Percentiles rank a stretch among this genome's conserved stretches.
These are phyloP conservation scores for Numida meleagris DNA, from an alignment of 2,113 vertebrate species.

Conservation along the genomic window DNA sequence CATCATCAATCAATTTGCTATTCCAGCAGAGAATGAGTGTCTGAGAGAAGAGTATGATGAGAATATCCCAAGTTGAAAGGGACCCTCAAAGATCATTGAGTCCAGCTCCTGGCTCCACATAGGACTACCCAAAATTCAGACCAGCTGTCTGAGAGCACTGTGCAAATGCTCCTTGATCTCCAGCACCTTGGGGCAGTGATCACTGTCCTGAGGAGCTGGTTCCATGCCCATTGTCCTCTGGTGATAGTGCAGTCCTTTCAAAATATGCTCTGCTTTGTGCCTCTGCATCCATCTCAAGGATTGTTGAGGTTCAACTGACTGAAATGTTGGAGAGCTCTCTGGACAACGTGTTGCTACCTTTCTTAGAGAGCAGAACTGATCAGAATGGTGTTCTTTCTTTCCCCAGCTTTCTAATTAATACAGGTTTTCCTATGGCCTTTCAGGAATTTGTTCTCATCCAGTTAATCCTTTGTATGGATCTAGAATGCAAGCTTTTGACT, in stretches of 20 bases:
- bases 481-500: neutral
- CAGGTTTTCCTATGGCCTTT: neutral
- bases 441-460: neutral
- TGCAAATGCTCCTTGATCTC: neutral
- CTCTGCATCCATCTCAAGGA: neutral
- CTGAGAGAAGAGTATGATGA: neutral
- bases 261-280: neutral
- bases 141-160: neutral
- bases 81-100: neutral
- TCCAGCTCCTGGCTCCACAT: neutral
- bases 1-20: conserved; percentile 8
- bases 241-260: neutral
- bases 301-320: neutral
- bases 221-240: neutral
- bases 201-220: neutral
- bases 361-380: neutral
- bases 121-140: neutral
- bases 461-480: neutral
- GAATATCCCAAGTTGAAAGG: neutral
- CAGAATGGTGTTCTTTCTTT: neutral
- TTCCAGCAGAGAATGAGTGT: neutral
- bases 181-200: neutral
- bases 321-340: neutral
- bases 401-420: neutral
- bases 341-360: neutral